Evolutionary conservation across 1,140 invertebrate genomes (phyloP).

Genomic region (Ips nitidus): DNA sequence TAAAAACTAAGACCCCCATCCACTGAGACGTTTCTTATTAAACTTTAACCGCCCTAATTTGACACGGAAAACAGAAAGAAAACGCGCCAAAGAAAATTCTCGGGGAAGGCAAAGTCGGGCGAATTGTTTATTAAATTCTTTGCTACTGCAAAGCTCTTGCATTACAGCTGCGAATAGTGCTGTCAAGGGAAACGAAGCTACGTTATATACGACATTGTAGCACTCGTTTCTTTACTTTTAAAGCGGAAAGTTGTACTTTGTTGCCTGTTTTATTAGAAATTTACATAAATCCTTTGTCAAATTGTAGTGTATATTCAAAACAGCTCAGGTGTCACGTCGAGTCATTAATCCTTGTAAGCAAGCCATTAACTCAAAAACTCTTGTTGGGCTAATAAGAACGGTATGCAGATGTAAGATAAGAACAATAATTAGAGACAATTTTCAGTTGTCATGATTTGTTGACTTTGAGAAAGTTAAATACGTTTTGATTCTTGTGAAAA

Average conservation of each 20-base stretch:
- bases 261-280: not conserved
- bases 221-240: constrained; percentile 6
- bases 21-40: constrained; percentile 1
- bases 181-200: constrained; percentile 14
- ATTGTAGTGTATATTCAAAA: too few species aligned
- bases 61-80: constrained; percentile 15
- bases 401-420: too few species aligned
- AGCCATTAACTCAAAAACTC: too few species aligned
- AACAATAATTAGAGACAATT: too few species aligned
- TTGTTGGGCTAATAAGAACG: too few species aligned
- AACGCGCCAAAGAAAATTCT: constrained; percentile 8
- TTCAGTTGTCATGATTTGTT: too few species aligned
- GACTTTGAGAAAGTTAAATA: too few species aligned
- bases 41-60: constrained; percentile 23
- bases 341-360: too few species aligned
- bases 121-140: constrained; percentile 26
- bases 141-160: constrained; percentile 19
- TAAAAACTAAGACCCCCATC: too few species aligned
- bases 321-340: too few species aligned
- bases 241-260: not conserved
- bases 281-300: too few species aligned
- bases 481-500: too few species aligned
- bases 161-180: constrained; percentile 18
- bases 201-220: constrained; percentile 17
- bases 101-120: constrained; percentile 4